Percentiles rank a stretch among this genome's conserved stretches.
Conservation (phyloP, 2,113 vertebrate species). For the Chitala chitala region DNA sequence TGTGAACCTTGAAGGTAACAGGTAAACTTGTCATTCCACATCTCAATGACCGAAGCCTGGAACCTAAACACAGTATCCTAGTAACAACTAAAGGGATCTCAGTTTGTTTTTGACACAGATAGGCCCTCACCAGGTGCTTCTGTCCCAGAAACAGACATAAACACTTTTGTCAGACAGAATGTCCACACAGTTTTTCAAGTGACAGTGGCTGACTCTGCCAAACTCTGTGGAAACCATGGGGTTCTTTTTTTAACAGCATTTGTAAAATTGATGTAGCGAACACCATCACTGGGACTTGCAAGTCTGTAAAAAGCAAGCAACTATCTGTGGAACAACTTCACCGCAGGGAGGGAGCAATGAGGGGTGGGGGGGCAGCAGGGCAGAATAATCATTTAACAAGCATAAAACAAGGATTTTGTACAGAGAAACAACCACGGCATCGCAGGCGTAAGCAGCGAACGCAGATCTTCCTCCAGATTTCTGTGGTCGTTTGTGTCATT, state of each 20-base stretch:
- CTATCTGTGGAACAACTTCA: constrained; percentile 43
- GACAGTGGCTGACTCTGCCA: background rate
- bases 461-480: constrained; percentile 20
- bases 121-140: background rate
- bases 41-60: too few species aligned
- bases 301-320: constrained; percentile 58
- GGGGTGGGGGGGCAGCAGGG: too few species aligned
- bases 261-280: constrained; percentile 67
- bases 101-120: constrained; percentile 7
- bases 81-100: background rate
- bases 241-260: background rate
- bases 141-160: background rate
- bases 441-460: background rate
- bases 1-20: background rate
- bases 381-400: background rate
- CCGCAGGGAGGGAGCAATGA: background rate
- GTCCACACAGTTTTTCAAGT: background rate
- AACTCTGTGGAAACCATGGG: background rate
- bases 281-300: constrained; percentile 70
- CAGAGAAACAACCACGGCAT: background rate
- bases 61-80: too few species aligned
- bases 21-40: background rate
- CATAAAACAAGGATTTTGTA: background rate
- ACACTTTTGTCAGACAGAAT: background rate
- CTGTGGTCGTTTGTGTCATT: background rate